These are phyloP conservation scores for Aradophagus sp. DNA, from an alignment of 1,140 invertebrate species.

Conservation along the genomic window DNA sequence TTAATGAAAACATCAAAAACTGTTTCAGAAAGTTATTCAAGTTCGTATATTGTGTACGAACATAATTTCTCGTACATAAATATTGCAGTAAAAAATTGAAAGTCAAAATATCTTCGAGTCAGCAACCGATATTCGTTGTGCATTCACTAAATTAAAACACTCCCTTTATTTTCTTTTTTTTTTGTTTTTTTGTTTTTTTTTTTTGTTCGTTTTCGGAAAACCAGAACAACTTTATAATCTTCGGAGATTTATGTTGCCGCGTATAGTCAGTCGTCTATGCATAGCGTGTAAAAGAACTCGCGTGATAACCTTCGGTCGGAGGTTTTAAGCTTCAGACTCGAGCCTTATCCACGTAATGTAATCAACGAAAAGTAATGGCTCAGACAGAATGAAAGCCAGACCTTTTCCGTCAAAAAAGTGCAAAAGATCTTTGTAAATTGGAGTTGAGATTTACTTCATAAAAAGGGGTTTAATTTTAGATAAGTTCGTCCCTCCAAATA, in stretches of 20 bases:
- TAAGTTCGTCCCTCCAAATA: conserved; percentile 7
- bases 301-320: conserved; percentile 43
- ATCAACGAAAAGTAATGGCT: conserved; percentile 53
- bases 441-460: conserved; percentile 37
- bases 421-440: conserved; percentile 26
- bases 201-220: background rate
- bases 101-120: no score
- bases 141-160: no score
- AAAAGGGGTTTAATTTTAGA: conserved; percentile 32
- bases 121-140: no score
- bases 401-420: conserved; percentile 33
- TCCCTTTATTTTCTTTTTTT: no score
- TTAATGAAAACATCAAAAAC: no score
- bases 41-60: no score
- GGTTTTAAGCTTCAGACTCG: conserved; percentile 43
- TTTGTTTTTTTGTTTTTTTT: no score
- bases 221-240: conserved; percentile 22
- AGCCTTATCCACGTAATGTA: conserved; percentile 54
- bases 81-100: no score
- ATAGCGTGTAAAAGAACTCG: conserved; percentile 50
- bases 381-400: conserved; percentile 51
- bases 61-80: no score
- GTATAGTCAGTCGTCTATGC: conserved; percentile 31
- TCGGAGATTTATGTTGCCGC: conserved; percentile 21
- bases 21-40: no score